Evolutionary conservation across 2,888 invertebrate species (phyloP).

Genomic region (Brachyptera risi): DNA sequence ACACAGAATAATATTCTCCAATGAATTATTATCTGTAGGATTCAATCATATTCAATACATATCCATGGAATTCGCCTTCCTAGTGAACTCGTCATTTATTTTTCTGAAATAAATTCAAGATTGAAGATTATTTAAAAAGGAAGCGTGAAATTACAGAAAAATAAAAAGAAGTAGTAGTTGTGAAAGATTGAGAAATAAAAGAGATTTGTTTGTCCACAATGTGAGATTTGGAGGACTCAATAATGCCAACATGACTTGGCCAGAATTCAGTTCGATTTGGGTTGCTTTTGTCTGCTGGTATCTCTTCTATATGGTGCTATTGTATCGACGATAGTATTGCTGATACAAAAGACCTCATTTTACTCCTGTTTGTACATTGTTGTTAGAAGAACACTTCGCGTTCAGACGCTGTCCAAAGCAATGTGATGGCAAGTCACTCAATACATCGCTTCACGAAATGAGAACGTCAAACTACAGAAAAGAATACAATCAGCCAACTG

Average conservation of each 20-base stretch:
- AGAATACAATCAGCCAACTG: conserved; percentile 19
- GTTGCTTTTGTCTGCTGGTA: conserved; percentile 15
- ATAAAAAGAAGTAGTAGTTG: conserved; percentile 18
- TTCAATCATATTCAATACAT: too few relatives aligned
- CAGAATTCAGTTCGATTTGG: conserved; percentile 25
- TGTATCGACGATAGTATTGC: conserved; percentile 15
- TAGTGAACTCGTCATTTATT: neutral
- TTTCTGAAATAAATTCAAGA: neutral
- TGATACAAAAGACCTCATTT: conserved; percentile 14
- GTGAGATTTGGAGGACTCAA: conserved; percentile 25
- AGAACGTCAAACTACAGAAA: conserved; percentile 10
- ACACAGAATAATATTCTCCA: too few relatives aligned
- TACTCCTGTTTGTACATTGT: conserved; percentile 1
- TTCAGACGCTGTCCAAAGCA: neutral
- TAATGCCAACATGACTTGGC: conserved; percentile 30
- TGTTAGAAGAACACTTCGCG: neutral
- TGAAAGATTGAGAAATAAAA: conserved; percentile 10
- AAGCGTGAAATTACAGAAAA: conserved; percentile 16
- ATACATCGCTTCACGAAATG: neutral
- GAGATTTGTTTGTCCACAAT: conserved; percentile 28
- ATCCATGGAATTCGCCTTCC: too few relatives aligned
- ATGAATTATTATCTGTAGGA: too few relatives aligned
- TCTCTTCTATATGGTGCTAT: conserved; percentile 6
- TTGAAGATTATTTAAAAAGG: conserved; percentile 4
- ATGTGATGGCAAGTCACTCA: conserved; percentile 13